Percentiles rank a stretch among this genome's conserved stretches.
Evolutionary conservation across 2,888 invertebrate species (phyloP).

Genomic region (Sesamia inferens): DNA sequence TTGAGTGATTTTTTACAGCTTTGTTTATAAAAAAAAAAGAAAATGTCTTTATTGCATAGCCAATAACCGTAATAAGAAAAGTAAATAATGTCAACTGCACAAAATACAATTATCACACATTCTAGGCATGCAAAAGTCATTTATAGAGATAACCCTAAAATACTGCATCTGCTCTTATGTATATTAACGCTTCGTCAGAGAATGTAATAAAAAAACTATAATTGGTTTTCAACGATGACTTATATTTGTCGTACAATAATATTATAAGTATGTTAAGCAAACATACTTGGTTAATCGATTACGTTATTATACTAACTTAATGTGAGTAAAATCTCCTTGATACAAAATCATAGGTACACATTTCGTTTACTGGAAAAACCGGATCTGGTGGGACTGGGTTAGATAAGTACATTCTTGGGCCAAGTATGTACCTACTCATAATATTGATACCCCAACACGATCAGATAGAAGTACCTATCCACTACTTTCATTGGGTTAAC

Average conservation of each 20-base stretch:
- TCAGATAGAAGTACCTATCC: slow-evolving; percentile 40
- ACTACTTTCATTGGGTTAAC: slow-evolving; percentile 62
- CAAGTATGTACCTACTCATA: slow-evolving; percentile 32
- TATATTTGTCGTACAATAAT: slow-evolving; percentile 30
- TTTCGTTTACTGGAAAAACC: slow-evolving; percentile 41
- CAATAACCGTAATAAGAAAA: slow-evolving; percentile 2
- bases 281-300: slow-evolving; percentile 58
- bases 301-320: slow-evolving; percentile 16
- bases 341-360: slow-evolving; percentile 20
- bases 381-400: slow-evolving; percentile 37
- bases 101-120: slow-evolving; percentile 6
- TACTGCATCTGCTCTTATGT: not conserved
- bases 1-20: slow-evolving; percentile 10
- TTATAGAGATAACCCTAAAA: not conserved
- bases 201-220: slow-evolving; percentile 16
- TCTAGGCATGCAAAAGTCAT: slow-evolving; percentile 3
- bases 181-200: not conserved
- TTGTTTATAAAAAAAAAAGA: slow-evolving; percentile 21
- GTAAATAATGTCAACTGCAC: slow-evolving; percentile 15
- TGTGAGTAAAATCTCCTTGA: slow-evolving; percentile 24
- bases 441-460: slow-evolving; percentile 49
- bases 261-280: slow-evolving; percentile 43
- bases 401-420: slow-evolving; percentile 40
- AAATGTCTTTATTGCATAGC: slow-evolving; percentile 3
- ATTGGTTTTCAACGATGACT: slow-evolving; percentile 28